These are phyloP conservation scores for Danio rerio DNA, from an alignment of 2,113 vertebrate genomes.

Conservation along the genomic window DNA sequence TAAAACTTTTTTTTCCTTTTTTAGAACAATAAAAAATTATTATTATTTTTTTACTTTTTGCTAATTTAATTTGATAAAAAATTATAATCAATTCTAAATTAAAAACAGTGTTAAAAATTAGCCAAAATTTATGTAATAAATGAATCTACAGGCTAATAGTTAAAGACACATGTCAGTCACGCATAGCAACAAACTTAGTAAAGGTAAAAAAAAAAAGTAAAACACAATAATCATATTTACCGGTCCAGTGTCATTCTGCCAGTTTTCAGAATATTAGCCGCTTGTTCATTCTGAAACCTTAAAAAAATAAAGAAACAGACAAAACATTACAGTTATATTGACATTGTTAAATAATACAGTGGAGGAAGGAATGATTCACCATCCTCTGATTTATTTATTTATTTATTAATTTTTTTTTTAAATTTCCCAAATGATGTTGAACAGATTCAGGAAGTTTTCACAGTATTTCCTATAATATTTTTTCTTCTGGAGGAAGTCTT, in stretches of 20 bases:
- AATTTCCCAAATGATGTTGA: too few species aligned
- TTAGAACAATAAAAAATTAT: too few species aligned
- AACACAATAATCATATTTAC: conserved; percentile 72
- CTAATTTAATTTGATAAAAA: neutral
- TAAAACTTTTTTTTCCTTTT: too few species aligned
- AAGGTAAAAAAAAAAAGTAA: neutral
- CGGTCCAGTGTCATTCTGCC: conserved; percentile 83
- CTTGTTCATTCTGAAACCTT: conserved; percentile 84
- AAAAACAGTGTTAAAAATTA: neutral
- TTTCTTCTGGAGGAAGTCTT: too few species aligned
- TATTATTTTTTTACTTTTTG: too few species aligned
- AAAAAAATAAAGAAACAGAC: conserved; percentile 67
- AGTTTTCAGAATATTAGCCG: conserved; percentile 82
- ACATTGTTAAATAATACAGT: too few species aligned
- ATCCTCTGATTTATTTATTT: too few species aligned
- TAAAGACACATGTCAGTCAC: neutral
- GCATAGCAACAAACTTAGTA: neutral
- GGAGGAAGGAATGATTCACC: too few species aligned
- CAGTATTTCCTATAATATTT: too few species aligned
- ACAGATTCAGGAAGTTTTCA: too few species aligned
- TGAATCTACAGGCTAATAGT: neutral
- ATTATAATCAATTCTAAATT: neutral
- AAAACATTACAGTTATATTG: neutral
- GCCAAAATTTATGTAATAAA: neutral
- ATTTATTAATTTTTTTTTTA: too few species aligned